Evolutionary conservation across 92 coral and sea anemone species (phyloP), one percentile per base, ranked within the genome.

Genomic region (Virgularia gustaviana): DNA sequence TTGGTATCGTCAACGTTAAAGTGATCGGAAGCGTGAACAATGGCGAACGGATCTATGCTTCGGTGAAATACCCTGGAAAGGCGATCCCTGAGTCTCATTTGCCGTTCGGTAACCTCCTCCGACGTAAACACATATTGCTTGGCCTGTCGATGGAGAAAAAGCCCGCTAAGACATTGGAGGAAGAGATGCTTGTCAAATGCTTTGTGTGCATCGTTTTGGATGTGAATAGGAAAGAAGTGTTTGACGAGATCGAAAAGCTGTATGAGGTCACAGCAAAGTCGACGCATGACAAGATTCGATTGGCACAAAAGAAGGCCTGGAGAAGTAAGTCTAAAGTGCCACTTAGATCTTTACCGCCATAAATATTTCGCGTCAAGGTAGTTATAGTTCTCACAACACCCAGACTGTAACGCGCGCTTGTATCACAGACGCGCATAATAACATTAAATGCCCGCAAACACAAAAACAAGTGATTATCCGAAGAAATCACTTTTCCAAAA

Each of bases 201-300:
- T 92, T 92, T 75, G 98, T 92, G 64, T 92, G 98, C 37, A 89
- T 92, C n/a, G 96, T 92, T 30, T 78, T 92, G 63, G 98, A 95
- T 10, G 86, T 92, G n/a, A 81, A 83, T 55, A 75, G 88, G n/a
- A 78, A 77, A 18, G 96, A 92, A 76, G 64, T 92, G 16, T 66
- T 87, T 0, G 35, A 57, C 12, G 96, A 89, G 57, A 90, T 92
- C 23, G 90, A 92, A 73, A 62, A 82, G 33, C 73, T 92, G 29
- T 52, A 86, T 76, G 94, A 92, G 25, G 41, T 83, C 19, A 79
- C 72, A 37, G 96, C 86, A 53, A 82, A 65, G 73, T 83, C 85
- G 27, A 70, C 85, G 39, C 77, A 85, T 41, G 8, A 8, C 8
- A 15, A 15, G 9, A 15, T 39, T 39, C 45, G 45, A 39, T 15